Evolutionary conservation across 2,113 vertebrate genomes (phyloP), one percentile per base, ranked within the genome.

Genomic region (Catagonus wagneri): DNA sequence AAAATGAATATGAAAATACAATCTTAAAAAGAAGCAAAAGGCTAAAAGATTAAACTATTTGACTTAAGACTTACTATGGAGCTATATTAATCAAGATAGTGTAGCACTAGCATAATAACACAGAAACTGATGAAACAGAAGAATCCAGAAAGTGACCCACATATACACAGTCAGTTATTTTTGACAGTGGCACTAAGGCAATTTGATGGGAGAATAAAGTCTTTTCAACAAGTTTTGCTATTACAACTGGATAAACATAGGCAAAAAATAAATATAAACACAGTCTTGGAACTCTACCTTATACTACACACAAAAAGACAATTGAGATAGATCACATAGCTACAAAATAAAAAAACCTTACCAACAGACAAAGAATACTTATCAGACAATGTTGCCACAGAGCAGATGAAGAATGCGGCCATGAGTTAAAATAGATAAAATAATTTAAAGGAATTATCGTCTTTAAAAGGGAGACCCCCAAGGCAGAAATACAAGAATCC

Each of bases 21-120:
- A 87, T 65, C 15, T 78, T 52, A 90, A 93, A 90, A 87, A 83
- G 44, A 96, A 80, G 36, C 50, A 88, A 93, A 83, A n/a, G 8
- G 11, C 29, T 68, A 3, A 19, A 50, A 9, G 17, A 44, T 75
- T 19, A 12, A 13, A 69, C 8, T 75, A 9, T 56, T 75, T 83
- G 34, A 58, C 79, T 83, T 54, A 84, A 72, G 76, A n/a, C 58
- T 36, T 75, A 54, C 54, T 23, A 20, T 1, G 56, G 52, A 95
- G 22, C 39, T 66, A 32, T 10, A 52, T 56, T 66, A 52, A 52
- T 56, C 66, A 52, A 61, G 71, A 79, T 3, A 58, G 4, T 16
- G 50, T 74, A 25, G 11, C 32, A 56, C 72, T 63, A 54, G 63
- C 61, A 90, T 69, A 84, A 88, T 23, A 23, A 29, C 7, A 14